These are phyloP conservation scores for Celastrina argiolus DNA, from an alignment of 2,888 invertebrate species.

Conservation along the genomic window DNA sequence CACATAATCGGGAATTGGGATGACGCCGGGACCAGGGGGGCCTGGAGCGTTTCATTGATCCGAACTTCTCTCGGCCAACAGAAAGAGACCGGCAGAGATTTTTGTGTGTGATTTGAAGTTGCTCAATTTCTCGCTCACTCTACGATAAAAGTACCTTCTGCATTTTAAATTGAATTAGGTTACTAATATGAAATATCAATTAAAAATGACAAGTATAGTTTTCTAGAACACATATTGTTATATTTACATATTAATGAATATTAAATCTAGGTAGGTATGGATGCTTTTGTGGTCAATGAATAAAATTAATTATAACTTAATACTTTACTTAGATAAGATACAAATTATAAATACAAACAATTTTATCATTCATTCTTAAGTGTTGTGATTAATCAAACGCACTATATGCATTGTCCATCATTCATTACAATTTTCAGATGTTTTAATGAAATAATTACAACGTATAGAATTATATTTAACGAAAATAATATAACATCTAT, in stretches of 20 bases:
- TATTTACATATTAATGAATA: too few relatives aligned
- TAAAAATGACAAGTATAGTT: neutral
- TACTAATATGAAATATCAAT: neutral
- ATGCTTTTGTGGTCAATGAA: too few relatives aligned
- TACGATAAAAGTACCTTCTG: neutral
- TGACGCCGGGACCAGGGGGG: constrained; percentile 56
- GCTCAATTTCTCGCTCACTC: constrained; percentile 40
- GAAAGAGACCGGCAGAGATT: constrained; percentile 58
- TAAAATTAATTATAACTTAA: too few relatives aligned
- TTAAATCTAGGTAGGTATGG: too few relatives aligned
- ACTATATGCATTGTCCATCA: too few relatives aligned
- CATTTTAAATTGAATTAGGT: neutral
- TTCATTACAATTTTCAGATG: too few relatives aligned
- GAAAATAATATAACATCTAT: neutral
- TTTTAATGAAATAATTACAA: neutral
- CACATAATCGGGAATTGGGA: constrained; percentile 44
- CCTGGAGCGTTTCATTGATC: constrained; percentile 75
- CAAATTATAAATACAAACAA: too few relatives aligned
- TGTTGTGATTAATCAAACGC: too few relatives aligned
- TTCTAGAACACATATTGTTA: too few relatives aligned
- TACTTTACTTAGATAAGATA: too few relatives aligned
- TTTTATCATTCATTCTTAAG: too few relatives aligned
- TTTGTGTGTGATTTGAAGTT: constrained; percentile 30
- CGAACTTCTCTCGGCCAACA: constrained; percentile 63
- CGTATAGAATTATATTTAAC: neutral